Evolutionary conservation across 2,113 vertebrate species (phyloP).

Genomic region (Oncorhynchus kisutch): DNA sequence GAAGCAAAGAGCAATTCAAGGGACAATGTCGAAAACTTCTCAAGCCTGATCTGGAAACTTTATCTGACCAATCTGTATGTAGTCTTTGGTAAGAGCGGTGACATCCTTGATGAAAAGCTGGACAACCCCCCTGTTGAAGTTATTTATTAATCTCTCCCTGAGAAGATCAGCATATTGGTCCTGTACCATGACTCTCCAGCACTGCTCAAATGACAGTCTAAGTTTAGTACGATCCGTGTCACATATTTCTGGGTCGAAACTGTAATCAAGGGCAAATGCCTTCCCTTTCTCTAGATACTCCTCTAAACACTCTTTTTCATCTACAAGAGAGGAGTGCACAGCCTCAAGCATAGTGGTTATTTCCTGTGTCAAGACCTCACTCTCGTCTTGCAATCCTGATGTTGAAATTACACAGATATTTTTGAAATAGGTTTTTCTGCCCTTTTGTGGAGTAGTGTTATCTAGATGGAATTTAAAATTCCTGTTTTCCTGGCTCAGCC

Average conservation of each 20-base stretch:
- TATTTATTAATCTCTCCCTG: constrained; percentile 44
- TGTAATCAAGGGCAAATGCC: constrained; percentile 11
- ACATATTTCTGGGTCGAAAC: constrained; percentile 25
- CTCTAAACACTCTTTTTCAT: neutral
- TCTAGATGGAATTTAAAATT: constrained; percentile 18
- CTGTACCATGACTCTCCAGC: constrained; percentile 46
- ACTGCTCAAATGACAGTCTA: constrained; percentile 40
- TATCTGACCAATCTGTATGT: constrained; percentile 48
- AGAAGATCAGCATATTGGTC: constrained; percentile 43
- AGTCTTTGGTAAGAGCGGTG: constrained; percentile 5
- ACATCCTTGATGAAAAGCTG: constrained; percentile 46
- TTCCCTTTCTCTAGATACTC: constrained; percentile 30
- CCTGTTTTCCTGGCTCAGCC: neutral
- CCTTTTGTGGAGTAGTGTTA: neutral
- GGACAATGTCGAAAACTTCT: neutral
- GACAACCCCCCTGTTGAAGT: constrained; percentile 45
- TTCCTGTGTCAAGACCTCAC: constrained; percentile 5
- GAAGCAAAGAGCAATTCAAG: neutral
- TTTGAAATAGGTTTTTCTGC: constrained; percentile 46
- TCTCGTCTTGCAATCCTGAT: constrained; percentile 24
- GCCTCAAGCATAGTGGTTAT: constrained; percentile 6
- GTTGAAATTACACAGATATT: constrained; percentile 21
- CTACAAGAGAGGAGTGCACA: constrained; percentile 21
- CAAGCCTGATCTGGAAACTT: neutral
- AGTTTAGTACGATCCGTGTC: constrained; percentile 17